Evolutionary conservation across 2,113 vertebrate species (phyloP).

Genomic region (Periophthalmodon schlosseri): DNA sequence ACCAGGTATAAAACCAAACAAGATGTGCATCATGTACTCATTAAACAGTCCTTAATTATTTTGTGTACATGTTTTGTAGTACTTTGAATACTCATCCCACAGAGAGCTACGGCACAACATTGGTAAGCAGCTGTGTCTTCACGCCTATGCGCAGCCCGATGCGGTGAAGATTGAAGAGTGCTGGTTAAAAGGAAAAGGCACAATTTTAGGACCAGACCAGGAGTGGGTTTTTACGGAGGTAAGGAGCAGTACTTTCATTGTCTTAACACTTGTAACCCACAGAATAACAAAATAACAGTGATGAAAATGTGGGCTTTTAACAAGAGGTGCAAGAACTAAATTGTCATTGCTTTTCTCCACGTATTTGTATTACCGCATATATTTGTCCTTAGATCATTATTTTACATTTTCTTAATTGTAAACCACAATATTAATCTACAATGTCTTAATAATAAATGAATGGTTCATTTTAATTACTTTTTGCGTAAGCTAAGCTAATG

Average conservation of each 20-base stretch:
- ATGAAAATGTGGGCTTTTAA: not conserved
- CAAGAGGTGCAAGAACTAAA: not conserved
- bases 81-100: slow-evolving; percentile 90
- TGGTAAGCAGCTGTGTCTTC: slow-evolving; percentile 89
- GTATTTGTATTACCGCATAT: no score
- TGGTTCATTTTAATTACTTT: no score
- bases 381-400: no score
- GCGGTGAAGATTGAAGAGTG: slow-evolving; percentile 80
- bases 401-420: no score
- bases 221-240: slow-evolving; percentile 88
- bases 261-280: not conserved
- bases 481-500: no score
- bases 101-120: slow-evolving; percentile 93
- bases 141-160: slow-evolving; percentile 37
- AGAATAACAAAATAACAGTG: not conserved
- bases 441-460: no score
- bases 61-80: slow-evolving; percentile 73
- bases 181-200: slow-evolving; percentile 79
- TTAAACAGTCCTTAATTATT: slow-evolving; percentile 7
- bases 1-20: slow-evolving; percentile 82
- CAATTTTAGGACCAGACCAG: slow-evolving; percentile 77
- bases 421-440: no score
- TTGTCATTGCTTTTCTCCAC: no score
- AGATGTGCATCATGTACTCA: not conserved
- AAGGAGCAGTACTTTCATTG: slow-evolving; percentile 36